phyloP scores from a whole-genome alignment of 1,140 invertebrate genomes.

The Solenopsis fugax region DNA sequence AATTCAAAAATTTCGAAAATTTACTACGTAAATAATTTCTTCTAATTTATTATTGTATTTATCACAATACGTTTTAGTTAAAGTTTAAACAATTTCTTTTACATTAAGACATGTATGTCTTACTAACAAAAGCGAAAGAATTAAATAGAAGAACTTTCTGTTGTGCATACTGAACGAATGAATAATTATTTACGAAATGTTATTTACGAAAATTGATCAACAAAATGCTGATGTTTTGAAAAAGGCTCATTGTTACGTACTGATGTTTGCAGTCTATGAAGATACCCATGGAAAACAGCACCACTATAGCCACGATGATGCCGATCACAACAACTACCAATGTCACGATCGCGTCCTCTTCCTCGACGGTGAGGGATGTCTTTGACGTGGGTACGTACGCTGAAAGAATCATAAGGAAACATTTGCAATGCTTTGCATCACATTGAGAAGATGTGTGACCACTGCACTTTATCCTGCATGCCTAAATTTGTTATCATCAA shows the following conservation, averaged over 20 bases:
- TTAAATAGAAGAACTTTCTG: neutral
- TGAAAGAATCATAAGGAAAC: slow-evolving; percentile 29
- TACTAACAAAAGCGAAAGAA: too few species aligned
- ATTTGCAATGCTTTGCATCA: neutral
- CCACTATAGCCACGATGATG: slow-evolving; percentile 87
- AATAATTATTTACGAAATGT: neutral
- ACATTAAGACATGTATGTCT: too few species aligned
- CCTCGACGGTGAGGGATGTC: slow-evolving; percentile 75
- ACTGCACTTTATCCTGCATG: neutral
- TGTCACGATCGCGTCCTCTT: slow-evolving; percentile 85
- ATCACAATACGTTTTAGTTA: too few species aligned
- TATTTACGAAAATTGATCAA: neutral
- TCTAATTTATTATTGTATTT: too few species aligned
- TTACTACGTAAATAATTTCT: too few species aligned
- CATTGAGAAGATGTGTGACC: neutral
- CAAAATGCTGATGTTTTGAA: slow-evolving; percentile 13
- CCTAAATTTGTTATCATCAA: neutral
- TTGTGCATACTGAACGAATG: neutral
- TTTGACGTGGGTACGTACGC: slow-evolving; percentile 73
- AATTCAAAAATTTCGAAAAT: too few species aligned
- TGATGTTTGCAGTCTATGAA: slow-evolving; percentile 87
- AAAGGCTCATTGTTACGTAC: slow-evolving; percentile 80
- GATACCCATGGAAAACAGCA: slow-evolving; percentile 88
- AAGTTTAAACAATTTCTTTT: too few species aligned
- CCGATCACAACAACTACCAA: slow-evolving; percentile 87